phyloP scores from a whole-genome alignment of 2,888 invertebrate genomes.

The Masnerella sp. region DNA sequence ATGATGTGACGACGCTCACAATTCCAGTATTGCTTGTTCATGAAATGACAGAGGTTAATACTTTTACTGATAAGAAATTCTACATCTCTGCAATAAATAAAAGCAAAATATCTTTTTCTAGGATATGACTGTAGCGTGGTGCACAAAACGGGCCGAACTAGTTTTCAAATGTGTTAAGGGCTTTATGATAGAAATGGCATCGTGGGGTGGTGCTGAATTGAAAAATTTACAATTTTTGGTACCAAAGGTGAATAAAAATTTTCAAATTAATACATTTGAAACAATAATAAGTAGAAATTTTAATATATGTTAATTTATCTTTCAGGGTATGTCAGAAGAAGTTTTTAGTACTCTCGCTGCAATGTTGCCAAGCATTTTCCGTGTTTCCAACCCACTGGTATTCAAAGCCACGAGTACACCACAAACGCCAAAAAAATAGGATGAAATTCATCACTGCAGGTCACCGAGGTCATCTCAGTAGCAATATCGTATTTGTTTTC shows the following conservation, averaged over 20 bases:
- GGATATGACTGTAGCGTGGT: constrained; percentile 98
- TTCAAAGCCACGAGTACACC: constrained; percentile 80
- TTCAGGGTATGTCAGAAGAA: constrained; percentile 87
- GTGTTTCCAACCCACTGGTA: constrained; percentile 95
- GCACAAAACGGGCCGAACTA: constrained; percentile 95
- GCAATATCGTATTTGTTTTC: constrained; percentile 28
- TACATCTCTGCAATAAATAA: no score
- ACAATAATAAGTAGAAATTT: no score
- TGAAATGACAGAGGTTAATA: constrained; percentile 92
- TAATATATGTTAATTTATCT: constrained; percentile 47
- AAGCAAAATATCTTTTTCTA: constrained; percentile 69
- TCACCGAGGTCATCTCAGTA: constrained; percentile 35
- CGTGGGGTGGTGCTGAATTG: constrained; percentile 93
- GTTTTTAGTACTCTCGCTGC: constrained; percentile 89
- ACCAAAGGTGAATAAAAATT: no score
- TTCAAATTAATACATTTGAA: background rate
- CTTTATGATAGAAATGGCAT: constrained; percentile 98
- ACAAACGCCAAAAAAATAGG: constrained; percentile 75
- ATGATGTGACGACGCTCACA: constrained; percentile 95
- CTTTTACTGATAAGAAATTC: no score
- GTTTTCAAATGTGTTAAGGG: constrained; percentile 99
- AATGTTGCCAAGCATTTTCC: constrained; percentile 95
- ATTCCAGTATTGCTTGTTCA: constrained; percentile 95
- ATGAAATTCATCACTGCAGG: constrained; percentile 18
- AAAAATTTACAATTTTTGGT: constrained; percentile 92